These are phyloP conservation scores for Eristalinus sepulchralis DNA, from an alignment of 2,888 invertebrate species.

Conservation along the genomic window DNA sequence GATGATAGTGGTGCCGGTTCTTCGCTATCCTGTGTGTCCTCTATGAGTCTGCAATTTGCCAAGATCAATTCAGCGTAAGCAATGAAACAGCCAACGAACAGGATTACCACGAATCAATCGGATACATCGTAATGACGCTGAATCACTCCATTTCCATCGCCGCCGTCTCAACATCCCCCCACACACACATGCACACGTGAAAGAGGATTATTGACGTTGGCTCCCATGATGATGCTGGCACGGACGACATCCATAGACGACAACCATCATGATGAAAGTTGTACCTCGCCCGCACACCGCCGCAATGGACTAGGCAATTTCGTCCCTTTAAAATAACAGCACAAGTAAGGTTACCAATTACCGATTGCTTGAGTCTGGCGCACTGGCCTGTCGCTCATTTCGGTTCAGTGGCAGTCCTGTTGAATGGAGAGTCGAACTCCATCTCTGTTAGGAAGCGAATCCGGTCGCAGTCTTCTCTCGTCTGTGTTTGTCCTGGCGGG, in stretches of 20 bases:
- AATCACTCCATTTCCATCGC: not conserved
- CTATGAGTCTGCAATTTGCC: conserved; percentile 44
- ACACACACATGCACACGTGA: not conserved
- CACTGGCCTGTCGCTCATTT: not conserved
- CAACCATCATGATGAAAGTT: conserved; percentile 1
- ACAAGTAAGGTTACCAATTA: conserved; percentile 45
- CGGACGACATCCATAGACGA: conserved; percentile 15
- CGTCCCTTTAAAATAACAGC: conserved; percentile 41
- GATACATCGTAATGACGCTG: conserved; percentile 24
- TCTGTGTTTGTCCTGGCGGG: not conserved
- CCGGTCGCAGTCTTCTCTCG: not conserved
- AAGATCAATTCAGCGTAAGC: conserved; percentile 51
- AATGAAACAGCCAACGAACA: conserved; percentile 48
- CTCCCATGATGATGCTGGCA: conserved; percentile 9
- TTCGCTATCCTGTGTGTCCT: conserved; percentile 6
- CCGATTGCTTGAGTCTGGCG: conserved; percentile 18
- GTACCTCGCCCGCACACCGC: not conserved
- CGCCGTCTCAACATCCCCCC: not conserved
- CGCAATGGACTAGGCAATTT: not conserved
- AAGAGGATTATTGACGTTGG: not conserved
- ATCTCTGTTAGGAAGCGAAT: conserved; percentile 16
- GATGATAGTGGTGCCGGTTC: not conserved
- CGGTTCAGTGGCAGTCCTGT: conserved; percentile 39
- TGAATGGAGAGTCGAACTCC: conserved; percentile 36
- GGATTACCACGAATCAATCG: conserved; percentile 62